phyloP scores from a whole-genome alignment of 2,113 vertebrate genomes.

The Anoplopoma fimbria region DNA sequence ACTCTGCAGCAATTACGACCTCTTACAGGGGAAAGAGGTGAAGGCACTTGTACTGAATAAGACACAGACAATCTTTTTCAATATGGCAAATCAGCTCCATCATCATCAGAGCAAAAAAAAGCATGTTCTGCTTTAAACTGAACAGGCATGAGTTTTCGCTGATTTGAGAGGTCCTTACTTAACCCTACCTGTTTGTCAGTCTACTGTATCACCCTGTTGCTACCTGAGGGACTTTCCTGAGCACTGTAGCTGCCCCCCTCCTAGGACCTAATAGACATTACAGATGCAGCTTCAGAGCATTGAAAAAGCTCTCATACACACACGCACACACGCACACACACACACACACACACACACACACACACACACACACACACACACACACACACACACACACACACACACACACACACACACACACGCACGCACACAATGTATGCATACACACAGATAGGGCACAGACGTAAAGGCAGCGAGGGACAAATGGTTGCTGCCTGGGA shows the following conservation, averaged over 20 bases:
- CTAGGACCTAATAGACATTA: conserved; percentile 57
- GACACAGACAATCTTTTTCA: background rate
- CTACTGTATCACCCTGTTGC: conserved; percentile 47
- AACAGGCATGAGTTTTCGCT: background rate
- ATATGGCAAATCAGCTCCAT: background rate
- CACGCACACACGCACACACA: conserved; percentile 6
- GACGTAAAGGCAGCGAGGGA: conserved; percentile 68
- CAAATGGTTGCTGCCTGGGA: conserved; percentile 63
- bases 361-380: background rate
- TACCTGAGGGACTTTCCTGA: conserved; percentile 51
- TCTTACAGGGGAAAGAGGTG: conserved; percentile 23
- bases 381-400: conserved; percentile 12
- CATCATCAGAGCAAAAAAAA: background rate
- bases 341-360: conserved; percentile 2
- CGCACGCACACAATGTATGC: conserved; percentile 27
- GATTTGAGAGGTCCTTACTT: conserved; percentile 31
- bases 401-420: conserved; percentile 6
- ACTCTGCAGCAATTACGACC: conserved; percentile 34
- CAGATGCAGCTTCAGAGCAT: conserved; percentile 45
- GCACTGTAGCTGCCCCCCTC: conserved; percentile 42
- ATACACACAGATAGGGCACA: conserved; percentile 45
- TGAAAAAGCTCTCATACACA: conserved; percentile 29
- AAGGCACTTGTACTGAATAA: conserved; percentile 3
- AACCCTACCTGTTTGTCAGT: conserved; percentile 46
- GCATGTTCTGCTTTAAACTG: background rate